A percentile compares a stretch with the other conserved stretches of the same genome.
Evolutionary conservation across 2,113 vertebrate species (phyloP).

Genomic region (Lanius collurio): DNA sequence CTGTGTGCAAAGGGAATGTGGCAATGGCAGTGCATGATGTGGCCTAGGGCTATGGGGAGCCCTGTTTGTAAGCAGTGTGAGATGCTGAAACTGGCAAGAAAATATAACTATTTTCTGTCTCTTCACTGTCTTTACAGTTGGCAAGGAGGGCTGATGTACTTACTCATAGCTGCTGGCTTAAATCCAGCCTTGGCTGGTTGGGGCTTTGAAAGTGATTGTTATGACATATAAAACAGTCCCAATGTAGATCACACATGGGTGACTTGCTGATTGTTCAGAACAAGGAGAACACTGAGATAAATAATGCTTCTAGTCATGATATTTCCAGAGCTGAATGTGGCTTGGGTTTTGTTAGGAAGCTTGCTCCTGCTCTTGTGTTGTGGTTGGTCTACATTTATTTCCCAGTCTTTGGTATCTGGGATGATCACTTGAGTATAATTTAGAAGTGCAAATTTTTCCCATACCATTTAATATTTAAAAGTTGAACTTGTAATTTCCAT

Average conservation of each 20-base stretch:
- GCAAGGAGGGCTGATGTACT: background rate
- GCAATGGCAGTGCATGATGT: accelerated
- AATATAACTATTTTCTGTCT: background rate
- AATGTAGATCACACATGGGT: background rate
- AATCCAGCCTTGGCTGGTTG: background rate
- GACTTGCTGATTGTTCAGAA: background rate
- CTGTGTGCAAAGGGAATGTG: accelerated
- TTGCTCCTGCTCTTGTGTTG: background rate
- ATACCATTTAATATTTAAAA: background rate
- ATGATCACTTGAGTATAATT: background rate
- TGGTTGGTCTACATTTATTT: background rate
- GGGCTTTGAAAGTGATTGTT: background rate
- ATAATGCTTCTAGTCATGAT: background rate
- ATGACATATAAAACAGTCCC: background rate
- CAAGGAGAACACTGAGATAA: background rate
- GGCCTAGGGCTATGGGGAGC: background rate
- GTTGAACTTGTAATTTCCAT: background rate
- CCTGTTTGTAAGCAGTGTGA: background rate
- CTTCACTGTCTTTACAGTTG: background rate
- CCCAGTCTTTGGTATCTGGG: background rate
- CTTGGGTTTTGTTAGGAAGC: background rate
- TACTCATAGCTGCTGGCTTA: background rate
- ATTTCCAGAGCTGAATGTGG: background rate
- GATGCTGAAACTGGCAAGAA: background rate
- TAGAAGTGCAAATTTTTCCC: background rate